Percentiles rank a stretch among this genome's conserved stretches.
Conservation (phyloP, 2,888 invertebrate genomes). For the Carcina quercana region DNA sequence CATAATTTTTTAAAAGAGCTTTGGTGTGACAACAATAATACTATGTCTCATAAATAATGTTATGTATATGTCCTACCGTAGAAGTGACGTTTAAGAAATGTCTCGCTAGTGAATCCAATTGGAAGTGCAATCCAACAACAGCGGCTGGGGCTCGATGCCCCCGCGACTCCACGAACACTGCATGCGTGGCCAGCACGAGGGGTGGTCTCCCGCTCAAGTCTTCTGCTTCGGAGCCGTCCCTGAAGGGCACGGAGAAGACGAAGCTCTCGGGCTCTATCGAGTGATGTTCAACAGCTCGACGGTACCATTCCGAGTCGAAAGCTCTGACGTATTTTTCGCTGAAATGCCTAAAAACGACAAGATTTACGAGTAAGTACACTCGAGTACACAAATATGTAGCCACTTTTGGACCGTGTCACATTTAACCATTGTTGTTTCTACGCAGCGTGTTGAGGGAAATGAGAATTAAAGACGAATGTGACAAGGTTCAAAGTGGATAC, state of each 20-base stretch:
- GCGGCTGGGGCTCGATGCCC: slow-evolving; percentile 91
- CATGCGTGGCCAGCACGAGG: slow-evolving; percentile 91
- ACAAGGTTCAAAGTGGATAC: no score
- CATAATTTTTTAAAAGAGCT: no score
- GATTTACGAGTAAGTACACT: no score
- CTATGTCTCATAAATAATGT: background rate
- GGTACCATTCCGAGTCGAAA: slow-evolving; percentile 93
- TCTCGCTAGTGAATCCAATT: slow-evolving; percentile 85
- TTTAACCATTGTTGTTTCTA: no score
- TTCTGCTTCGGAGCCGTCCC: slow-evolving; percentile 74
- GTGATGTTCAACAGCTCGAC: slow-evolving; percentile 92
- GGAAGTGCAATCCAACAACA: slow-evolving; percentile 93
- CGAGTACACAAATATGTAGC: no score
- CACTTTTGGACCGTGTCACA: no score
- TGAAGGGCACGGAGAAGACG: slow-evolving; percentile 91
- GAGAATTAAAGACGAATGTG: no score
- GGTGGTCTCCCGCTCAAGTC: slow-evolving; percentile 74
- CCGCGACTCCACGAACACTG: slow-evolving; percentile 88
- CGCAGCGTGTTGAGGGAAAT: no score
- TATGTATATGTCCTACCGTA: slow-evolving; percentile 79
- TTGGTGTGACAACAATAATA: no score
- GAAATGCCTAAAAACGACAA: slow-evolving; percentile 82
- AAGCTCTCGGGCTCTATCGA: slow-evolving; percentile 90
- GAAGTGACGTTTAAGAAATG: slow-evolving; percentile 93
- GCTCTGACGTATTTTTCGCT: slow-evolving; percentile 86